A percentile compares a stretch with the other conserved stretches of the same genome.
phyloP scores from a whole-genome alignment of 2,888 invertebrate genomes.

The Mylabris sibirica region DNA sequence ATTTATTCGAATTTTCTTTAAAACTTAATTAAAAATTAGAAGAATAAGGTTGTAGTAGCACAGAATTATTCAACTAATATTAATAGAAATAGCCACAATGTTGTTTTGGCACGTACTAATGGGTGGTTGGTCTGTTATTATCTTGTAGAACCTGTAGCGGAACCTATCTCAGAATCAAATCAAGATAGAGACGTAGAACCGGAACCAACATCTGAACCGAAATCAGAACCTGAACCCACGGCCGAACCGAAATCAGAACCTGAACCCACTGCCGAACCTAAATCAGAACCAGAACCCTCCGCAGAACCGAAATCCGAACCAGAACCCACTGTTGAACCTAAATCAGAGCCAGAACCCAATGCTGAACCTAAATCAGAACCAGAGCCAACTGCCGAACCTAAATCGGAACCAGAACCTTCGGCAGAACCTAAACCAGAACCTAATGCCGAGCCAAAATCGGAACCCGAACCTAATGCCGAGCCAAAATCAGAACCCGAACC shows the following conservation, averaged over 20 bases:
- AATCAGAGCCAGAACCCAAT: constrained; percentile 57
- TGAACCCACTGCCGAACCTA: constrained; percentile 57
- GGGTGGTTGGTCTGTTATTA: constrained; percentile 53
- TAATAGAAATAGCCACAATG: not conserved
- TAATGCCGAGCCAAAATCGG: constrained; percentile 50
- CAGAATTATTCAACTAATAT: not conserved
- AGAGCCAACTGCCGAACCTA: constrained; percentile 53
- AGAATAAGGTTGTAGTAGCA: not conserved
- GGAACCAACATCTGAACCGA: constrained; percentile 56
- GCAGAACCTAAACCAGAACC: constrained; percentile 47
- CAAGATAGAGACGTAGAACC: constrained; percentile 36
- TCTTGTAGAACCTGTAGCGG: constrained; percentile 51
- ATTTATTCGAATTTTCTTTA: not conserved
- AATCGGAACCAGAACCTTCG: constrained; percentile 57
- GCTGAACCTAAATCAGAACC: constrained; percentile 58
- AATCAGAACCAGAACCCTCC: constrained; percentile 56
- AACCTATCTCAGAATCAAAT: constrained; percentile 56
- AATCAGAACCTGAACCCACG: constrained; percentile 50
- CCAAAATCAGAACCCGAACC: constrained; percentile 47
- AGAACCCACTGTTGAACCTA: constrained; percentile 52
- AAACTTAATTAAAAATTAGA: not conserved
- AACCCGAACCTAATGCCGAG: constrained; percentile 40
- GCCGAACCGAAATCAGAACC: constrained; percentile 50
- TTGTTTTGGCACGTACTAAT: constrained; percentile 41
- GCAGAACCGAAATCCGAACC: constrained; percentile 56